phyloP scores from a whole-genome alignment of 2,888 invertebrate genomes.

The Melanophora roralis region DNA sequence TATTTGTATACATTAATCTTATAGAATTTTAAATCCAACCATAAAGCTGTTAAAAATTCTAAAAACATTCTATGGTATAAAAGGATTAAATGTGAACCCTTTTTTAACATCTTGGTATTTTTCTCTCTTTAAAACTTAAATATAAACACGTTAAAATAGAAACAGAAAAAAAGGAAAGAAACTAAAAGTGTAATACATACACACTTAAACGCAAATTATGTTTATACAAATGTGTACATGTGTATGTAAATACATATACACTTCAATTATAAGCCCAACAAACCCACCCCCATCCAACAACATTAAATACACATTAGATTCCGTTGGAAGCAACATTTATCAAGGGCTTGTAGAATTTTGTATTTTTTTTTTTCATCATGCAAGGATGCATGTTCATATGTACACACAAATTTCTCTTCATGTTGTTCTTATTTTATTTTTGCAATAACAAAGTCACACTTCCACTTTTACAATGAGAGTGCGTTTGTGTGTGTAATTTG shows the following conservation, averaged over 20 bases:
- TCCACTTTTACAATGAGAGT: slow-evolving; percentile 35
- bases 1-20: not conserved
- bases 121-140: slow-evolving; percentile 6
- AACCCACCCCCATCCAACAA: slow-evolving; percentile 25
- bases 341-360: slow-evolving; percentile 36
- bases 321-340: slow-evolving; percentile 48
- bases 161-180: not conserved
- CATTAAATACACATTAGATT: slow-evolving; percentile 56
- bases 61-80: slow-evolving; percentile 34
- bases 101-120: slow-evolving; percentile 23
- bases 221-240: slow-evolving; percentile 2
- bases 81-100: slow-evolving; percentile 54
- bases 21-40: slow-evolving; percentile 40
- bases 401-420: not conserved
- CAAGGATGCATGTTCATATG: slow-evolving; percentile 12
- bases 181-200: slow-evolving; percentile 13
- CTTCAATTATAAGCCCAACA: slow-evolving; percentile 40
- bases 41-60: slow-evolving; percentile 55
- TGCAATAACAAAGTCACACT: slow-evolving; percentile 56
- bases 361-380: not conserved
- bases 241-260: not conserved
- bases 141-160: slow-evolving; percentile 17
- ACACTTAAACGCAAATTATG: not conserved
- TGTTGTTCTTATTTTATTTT: slow-evolving; percentile 19
- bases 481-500: not conserved